A percentile compares a stretch with the other conserved stretches of the same genome.
Conservation (phyloP, 2,797 vertebrate species). For the Hippocampus kuda region DNA sequence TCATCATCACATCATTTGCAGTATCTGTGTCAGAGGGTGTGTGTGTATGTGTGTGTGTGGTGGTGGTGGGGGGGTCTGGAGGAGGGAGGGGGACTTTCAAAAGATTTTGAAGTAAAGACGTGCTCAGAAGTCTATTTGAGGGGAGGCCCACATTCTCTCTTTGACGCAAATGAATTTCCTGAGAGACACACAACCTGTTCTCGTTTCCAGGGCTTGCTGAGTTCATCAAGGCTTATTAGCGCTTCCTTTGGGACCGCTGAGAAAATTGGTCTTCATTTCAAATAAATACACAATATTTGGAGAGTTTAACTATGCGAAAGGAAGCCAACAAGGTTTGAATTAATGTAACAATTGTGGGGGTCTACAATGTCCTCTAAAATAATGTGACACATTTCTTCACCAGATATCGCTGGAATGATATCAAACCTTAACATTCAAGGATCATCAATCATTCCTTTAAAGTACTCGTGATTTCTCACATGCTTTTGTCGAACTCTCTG, state of each 20-base stretch:
- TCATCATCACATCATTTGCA: constrained; percentile 27
- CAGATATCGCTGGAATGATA: background rate
- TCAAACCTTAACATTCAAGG: background rate
- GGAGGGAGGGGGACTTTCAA: constrained; percentile 11
- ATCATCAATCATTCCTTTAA: background rate
- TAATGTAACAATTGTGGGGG: background rate
- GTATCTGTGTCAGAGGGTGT: constrained; percentile 30
- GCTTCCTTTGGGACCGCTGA: constrained; percentile 10
- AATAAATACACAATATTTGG: constrained; percentile 8
- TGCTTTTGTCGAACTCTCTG: background rate
- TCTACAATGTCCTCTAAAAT: background rate
- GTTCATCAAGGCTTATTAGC: constrained; percentile 30
- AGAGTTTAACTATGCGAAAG: constrained; percentile 1
- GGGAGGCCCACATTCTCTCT: constrained; percentile 60
- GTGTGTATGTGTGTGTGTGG: background rate
- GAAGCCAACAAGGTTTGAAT: constrained; percentile 5
- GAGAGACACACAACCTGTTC: constrained; percentile 46
- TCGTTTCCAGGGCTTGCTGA: constrained; percentile 26
- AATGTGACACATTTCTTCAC: background rate
- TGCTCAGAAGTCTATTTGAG: constrained; percentile 58
- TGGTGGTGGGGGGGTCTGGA: too few relatives aligned
- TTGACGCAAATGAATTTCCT: constrained; percentile 61
- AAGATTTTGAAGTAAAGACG: constrained; percentile 39
- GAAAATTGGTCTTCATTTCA: constrained; percentile 7
- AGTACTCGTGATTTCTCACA: background rate